phyloP scores from a whole-genome alignment of 1,140 invertebrate species.

The Drosophila yakuba region DNA sequence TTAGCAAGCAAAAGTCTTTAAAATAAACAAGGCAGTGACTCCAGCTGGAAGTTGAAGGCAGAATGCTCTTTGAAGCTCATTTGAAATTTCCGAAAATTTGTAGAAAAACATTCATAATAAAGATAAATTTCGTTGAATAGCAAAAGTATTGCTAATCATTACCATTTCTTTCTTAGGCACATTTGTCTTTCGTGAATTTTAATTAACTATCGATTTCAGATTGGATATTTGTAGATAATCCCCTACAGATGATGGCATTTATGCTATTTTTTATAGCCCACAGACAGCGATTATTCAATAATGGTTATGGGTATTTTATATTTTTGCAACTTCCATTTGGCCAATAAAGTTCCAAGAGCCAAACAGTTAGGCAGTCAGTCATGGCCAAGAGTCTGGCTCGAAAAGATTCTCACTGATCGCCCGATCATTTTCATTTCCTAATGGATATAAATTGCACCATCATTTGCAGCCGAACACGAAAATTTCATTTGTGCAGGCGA shows the following conservation, averaged over 20 bases:
- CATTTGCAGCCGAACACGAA: conserved; percentile 56
- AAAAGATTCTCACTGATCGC: conserved; percentile 33
- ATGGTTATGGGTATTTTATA: conserved; percentile 20
- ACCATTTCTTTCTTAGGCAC: conserved; percentile 7
- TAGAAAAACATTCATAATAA: not conserved
- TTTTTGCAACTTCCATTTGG: conserved; percentile 10
- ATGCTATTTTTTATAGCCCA: not conserved
- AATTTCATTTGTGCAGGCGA: conserved; percentile 54
- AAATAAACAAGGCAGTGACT: conserved; percentile 19
- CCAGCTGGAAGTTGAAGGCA: not conserved
- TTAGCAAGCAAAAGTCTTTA: conserved; percentile 42
- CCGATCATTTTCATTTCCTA: conserved; percentile 53
- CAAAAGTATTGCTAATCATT: not conserved
- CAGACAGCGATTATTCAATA: conserved; percentile 20
- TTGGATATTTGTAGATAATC: not conserved
- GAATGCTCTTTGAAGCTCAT: conserved; percentile 8
- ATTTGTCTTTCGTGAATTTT: conserved; percentile 6
- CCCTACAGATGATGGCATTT: not conserved
- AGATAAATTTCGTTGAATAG: not conserved
- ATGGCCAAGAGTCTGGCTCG: conserved; percentile 14
- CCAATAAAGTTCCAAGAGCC: conserved; percentile 8
- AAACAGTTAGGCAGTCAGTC: conserved; percentile 22
- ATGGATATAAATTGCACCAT: conserved; percentile 71
- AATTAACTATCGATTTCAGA: conserved; percentile 8
- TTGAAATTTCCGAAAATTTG: not conserved